Evolutionary conservation across 2,888 invertebrate genomes (phyloP), one percentile per base, ranked within the genome.

Genomic region (Panorpa germanica): DNA sequence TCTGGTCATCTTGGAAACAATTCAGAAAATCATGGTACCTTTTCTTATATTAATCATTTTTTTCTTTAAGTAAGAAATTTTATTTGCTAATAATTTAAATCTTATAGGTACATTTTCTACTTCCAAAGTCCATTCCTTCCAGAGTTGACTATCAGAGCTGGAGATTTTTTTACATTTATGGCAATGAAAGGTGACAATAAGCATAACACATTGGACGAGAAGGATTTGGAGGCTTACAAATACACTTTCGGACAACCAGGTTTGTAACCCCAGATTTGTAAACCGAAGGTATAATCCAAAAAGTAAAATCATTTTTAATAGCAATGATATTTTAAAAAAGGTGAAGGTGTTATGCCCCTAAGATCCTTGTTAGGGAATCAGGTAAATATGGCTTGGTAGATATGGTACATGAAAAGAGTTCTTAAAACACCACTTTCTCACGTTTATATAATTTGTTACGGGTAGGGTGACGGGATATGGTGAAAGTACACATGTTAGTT

Each of bases 151-250:
- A 26, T 69, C 15, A 45, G 48, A 25, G 44, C 55, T 38, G 48
- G 60, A 29, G 59, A 66, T 38, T 39, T 62, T 23, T 39, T 35
- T 3, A 11, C 49, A 3, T 58, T 63, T 35, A 39, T 41, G 11
- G 14, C 39, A 3, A 51, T 62, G 49, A 40, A 53, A 29, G 41
- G 45, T 4, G 43, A 47, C 8, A 34, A 34, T 11, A 36, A 35
- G 17, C 32, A 35, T 5, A 36, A 36, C 10, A 32, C 33, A 9
- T 46, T 59, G 1, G 53, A 53, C 6, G 42, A 47, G 9, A 49
- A 63, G 26, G 65, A 65, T 31, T 40, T 65, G 2, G 64, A 66
- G 41, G 65, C 63, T 30, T 67, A 58, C 46, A 66, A 66, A 41
- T 68, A 61, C 41, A 60, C 60, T 46, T 67, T 61, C 40, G 52